Conservation (phyloP, 2,113 vertebrate genomes). For the Sander lucioperca region DNA sequence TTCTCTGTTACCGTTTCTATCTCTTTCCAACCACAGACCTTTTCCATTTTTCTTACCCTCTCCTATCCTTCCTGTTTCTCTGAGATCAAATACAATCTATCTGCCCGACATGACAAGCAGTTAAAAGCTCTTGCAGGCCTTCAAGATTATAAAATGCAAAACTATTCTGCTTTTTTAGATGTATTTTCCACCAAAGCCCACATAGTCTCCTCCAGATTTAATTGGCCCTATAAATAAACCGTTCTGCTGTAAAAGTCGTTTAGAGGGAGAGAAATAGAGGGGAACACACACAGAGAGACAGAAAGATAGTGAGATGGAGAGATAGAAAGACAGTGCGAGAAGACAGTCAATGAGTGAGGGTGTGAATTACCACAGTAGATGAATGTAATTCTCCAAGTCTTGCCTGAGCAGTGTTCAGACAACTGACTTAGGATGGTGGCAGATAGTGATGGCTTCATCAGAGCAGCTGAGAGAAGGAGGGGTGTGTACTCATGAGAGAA, state of each 20-base stretch:
- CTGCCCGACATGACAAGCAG: constrained; percentile 47
- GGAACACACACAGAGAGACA: constrained; percentile 38
- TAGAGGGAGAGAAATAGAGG: constrained; percentile 52
- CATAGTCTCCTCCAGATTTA: constrained; percentile 73
- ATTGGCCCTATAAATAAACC: constrained; percentile 79
- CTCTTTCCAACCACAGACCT: not conserved
- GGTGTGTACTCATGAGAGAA: constrained; percentile 15
- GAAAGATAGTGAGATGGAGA: constrained; percentile 36
- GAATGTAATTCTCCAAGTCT: constrained; percentile 66
- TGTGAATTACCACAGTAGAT: constrained; percentile 70
- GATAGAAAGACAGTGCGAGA: constrained; percentile 24
- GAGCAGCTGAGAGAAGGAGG: constrained; percentile 31
- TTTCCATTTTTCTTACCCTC: constrained; percentile 15
- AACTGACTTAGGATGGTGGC: constrained; percentile 54
- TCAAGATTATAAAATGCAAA: constrained; percentile 67
- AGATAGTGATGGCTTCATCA: constrained; percentile 69
- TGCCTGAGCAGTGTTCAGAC: constrained; percentile 62
- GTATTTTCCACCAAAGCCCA: constrained; percentile 66
- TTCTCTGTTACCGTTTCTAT: constrained; percentile 11
- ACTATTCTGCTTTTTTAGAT: constrained; percentile 65
- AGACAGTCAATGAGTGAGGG: constrained; percentile 50
- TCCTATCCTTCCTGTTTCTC: constrained; percentile 36
- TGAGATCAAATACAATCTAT: constrained; percentile 60
- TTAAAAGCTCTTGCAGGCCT: constrained; percentile 60
- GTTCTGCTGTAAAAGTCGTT: constrained; percentile 67